Evolutionary conservation across 2,113 vertebrate genomes (phyloP).

Genomic region (Gnathonemus longibarbis): DNA sequence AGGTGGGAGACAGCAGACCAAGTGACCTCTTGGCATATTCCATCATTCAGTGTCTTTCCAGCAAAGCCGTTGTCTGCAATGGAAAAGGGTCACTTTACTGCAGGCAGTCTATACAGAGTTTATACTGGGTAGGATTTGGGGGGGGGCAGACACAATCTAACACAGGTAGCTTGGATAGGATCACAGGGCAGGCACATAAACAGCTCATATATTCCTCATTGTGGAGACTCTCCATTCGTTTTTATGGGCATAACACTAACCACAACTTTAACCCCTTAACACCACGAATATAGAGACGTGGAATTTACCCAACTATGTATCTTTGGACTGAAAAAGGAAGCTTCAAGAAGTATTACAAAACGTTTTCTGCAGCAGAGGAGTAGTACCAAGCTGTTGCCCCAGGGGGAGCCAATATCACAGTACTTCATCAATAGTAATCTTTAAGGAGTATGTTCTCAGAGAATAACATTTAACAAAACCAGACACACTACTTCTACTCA

Average conservation of each 20-base stretch:
- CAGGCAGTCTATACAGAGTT: no score
- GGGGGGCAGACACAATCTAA: not conserved
- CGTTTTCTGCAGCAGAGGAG: not conserved
- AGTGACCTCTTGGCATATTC: constrained; percentile 74
- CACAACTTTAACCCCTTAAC: not conserved
- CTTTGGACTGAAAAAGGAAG: not conserved
- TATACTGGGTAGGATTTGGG: not conserved
- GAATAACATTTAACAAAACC: not conserved
- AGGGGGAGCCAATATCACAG: constrained; percentile 9
- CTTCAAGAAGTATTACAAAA: not conserved
- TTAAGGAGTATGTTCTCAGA: not conserved
- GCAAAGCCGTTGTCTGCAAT: not conserved
- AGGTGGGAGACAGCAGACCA: constrained; percentile 58
- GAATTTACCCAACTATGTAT: not conserved
- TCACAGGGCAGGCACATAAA: not conserved
- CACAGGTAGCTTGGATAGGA: not conserved
- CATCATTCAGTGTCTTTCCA: constrained; percentile 46
- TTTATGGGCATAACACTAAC: not conserved
- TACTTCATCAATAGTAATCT: not conserved
- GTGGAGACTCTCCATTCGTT: not conserved
- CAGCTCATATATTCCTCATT: not conserved
- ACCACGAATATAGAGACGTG: not conserved
- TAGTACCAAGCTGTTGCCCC: not conserved
- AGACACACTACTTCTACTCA: not conserved
- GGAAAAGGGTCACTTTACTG: not conserved